Base-by-base conservation (phyloP, 1,140 invertebrate species). In the Drosophila parvula region DNA sequence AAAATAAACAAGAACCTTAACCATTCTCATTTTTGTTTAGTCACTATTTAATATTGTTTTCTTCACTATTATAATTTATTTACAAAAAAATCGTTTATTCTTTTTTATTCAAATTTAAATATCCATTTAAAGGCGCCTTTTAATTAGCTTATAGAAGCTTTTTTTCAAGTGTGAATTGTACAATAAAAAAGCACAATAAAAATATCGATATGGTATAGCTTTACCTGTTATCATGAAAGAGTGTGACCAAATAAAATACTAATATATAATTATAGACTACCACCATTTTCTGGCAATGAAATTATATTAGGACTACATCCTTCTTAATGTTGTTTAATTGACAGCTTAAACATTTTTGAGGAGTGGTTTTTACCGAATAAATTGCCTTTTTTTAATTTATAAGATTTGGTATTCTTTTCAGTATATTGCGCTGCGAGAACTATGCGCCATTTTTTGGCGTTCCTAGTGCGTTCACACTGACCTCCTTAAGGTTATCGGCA, bases 401-500 rank as follows among this genome's bases (percentile, higher is more conserved):
- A 48, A 32, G 12, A 51, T 6, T 9, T 48, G 5, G 18, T 64
- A 64, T 64, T 47, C 0, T 16, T 14, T 18, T 65, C 11, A 16
- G 62, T 61, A 61, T 64, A 5, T 16, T 14, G 7, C 22, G 9
- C 10, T 12, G 18, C 38, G 44, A 11, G 10, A 27, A 11, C 10
- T 8, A 5, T 11, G 5, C 18, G 34, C 11, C 40, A 34, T 69
- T 70, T 69, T 69, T 69, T 38, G 45, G 65, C 65, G 65, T 69
- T 67, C 65, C 61, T 30, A 27, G 18, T 53, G 65, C 62, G 65
- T 53, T 18, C 65, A 69, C 65, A 65, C 65, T 69, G 61, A 69
- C 65, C 65, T 67, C 47, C 65, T 51, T 48, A 69, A 71, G 64
- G 64, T 57, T 67, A 67, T 63, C 38, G 65, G 61, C 61, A 65